Base-by-base conservation (phyloP, 2,888 invertebrate genomes). In the Tiliacea citrago region DNA sequence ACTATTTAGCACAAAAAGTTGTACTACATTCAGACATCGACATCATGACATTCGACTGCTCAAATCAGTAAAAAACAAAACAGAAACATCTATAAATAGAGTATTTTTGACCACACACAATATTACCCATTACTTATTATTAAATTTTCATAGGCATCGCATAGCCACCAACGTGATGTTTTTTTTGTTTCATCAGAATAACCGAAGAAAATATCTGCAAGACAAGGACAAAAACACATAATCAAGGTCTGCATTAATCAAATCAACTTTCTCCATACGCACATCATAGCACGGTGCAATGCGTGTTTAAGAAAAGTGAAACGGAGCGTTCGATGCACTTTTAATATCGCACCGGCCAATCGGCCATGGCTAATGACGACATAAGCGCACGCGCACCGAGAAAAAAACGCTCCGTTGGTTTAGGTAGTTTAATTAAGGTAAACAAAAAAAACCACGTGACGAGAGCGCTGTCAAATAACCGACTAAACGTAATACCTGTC, bases 301-400 rank as follows among this genome's bases (percentile, higher is more conserved):
- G 83, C 86, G 75, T 86, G 85, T 88, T 87, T 78, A 75, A 79
- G 79, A 79, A 85, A 88, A 88, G 88, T 88, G 89, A 89, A 89
- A 89, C 86, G 83, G 51, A 79, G 68, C 86, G 80, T 87, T 75
- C 77, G 75, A 86, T 84, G 87, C 86, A 81, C 86, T 87, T n/a
- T 87, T 68, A 77, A 72, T 81, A 80, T 70, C 72, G 62, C 77
- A 69, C 65, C 45, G 24, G 68, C 75, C 75, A 79, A 84, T 83
- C 79, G 73, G 77, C 78, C 82, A 85, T 83, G 77, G 77, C 67
- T 61, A 68, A 75, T 84, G 85, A 89, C 85, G 83, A 84, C 84
- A 87, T 62, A 67, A 70, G 86, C 80, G 82, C 86, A 86, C 74
- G 81, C 87, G 81, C 84, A 72, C 39, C 55, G 62, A 70, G 67